Base-by-base conservation (phyloP, 2,888 invertebrate genomes). In the Melieria crassipennis region DNA sequence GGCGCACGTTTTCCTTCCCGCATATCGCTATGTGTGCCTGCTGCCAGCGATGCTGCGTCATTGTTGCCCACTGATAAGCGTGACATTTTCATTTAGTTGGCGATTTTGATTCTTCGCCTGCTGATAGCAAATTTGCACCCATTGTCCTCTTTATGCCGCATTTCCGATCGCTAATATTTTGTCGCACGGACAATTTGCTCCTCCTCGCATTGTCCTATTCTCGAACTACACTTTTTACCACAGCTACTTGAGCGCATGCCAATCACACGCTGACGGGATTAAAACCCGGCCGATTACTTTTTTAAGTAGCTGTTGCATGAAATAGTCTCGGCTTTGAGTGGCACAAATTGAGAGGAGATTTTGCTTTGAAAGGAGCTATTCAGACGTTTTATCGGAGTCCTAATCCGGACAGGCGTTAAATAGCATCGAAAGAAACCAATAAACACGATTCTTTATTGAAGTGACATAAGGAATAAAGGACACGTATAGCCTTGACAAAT, bases 51-150 rank as follows among this genome's bases (percentile, higher is more conserved):
- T 71, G 71, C 65, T 60, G 70, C 67, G 43, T 64, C 72, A 69
- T 68, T 75, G 72, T 71, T 45, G 10, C n/a, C 46, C 45, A n/a
- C 47, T 77, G 83, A 85, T 81, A 84, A 83, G 84, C 86, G 84
- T 85, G 85, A 84, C 84, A 84, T 84, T 83, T 83, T 82, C 80
- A 79, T 79, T 82, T 80, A 79, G 79, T 79, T 79, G 78, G 79
- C 78, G 83, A 85, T 85, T 78, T 78, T 77, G 47, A 65, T 72
- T 74, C 55, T 74, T 65, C 70, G 16, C 47, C 60, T 52, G 62
- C 30, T 47, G 66, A 70, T 71, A 62, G 69, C 69, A 70, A 72
- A 61, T 73, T 71, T 67, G 57, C 50, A 55, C 11, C 13, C 30
- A 64, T 67, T 65, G 68, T 60, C 69, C 61, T n/a, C 63, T 70